These are phyloP conservation scores for Thaumetopoea pityocampa DNA, from an alignment of 1,140 invertebrate genomes.

Conservation along the genomic window DNA sequence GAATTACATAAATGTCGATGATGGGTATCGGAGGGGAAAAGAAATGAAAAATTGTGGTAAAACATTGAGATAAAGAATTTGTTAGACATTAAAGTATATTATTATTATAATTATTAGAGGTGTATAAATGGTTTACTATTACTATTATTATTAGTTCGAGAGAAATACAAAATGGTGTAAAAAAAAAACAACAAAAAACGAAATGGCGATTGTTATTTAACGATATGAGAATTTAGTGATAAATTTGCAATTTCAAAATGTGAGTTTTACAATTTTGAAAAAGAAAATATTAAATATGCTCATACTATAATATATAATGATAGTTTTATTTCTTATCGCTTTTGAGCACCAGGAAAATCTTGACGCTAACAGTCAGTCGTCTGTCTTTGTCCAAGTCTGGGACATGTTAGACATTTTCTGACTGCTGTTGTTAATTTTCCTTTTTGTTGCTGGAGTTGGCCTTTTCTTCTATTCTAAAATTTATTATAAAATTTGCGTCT, in stretches of 20 bases:
- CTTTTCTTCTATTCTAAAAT: no score
- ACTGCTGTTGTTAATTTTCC: no score
- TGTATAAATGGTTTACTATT: conserved; percentile 74
- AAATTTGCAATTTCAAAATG: conserved; percentile 76
- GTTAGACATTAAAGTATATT: conserved; percentile 74
- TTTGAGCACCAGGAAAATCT: no score
- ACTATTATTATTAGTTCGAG: conserved; percentile 70
- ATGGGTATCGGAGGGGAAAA: conserved; percentile 49
- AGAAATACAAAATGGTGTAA: conserved; percentile 54
- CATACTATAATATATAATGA: conserved; percentile 48
- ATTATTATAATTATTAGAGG: conserved; percentile 55
- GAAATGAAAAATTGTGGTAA: conserved; percentile 49
- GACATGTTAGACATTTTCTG: no score
- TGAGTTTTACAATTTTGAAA: conserved; percentile 76
- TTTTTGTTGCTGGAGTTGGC: no score
- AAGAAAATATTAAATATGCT: conserved; percentile 75
- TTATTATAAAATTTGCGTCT: no score
- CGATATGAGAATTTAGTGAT: conserved; percentile 75
- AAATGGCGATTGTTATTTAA: conserved; percentile 72
- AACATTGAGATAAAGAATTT: conserved; percentile 69
- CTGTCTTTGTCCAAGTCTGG: no score
- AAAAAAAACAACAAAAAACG: conserved; percentile 31
- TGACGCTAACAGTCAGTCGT: no score
- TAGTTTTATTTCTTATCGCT: conserved; percentile 53
- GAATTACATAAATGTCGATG: conserved; percentile 62